Evolutionary conservation across 2,113 vertebrate genomes (phyloP).

Genomic region (Physeter macrocephalus): DNA sequence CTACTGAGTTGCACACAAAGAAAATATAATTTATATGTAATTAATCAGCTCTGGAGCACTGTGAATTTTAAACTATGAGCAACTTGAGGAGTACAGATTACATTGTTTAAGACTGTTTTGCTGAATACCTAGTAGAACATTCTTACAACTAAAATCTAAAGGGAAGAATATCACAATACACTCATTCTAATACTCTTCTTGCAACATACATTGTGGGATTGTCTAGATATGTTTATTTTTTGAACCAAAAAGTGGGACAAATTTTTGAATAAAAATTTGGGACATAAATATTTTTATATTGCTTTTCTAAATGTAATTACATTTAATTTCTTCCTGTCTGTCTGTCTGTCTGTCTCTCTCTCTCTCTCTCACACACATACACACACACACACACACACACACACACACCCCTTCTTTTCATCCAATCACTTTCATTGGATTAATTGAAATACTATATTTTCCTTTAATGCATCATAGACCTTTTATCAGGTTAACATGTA

Average conservation of each 20-base stretch:
- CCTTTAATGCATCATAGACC: background rate
- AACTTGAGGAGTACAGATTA: background rate
- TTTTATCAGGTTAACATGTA: background rate
- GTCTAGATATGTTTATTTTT: background rate
- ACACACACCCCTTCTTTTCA: background rate
- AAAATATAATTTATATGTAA: conserved; percentile 54
- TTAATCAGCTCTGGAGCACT: conserved; percentile 22
- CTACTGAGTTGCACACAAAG: conserved; percentile 19
- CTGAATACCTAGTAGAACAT: background rate
- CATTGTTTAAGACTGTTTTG: conserved; percentile 41
- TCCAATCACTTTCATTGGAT: background rate
- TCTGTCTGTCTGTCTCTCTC: accelerated
- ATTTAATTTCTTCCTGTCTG: background rate
- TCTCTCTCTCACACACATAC: too few relatives aligned
- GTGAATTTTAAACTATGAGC: conserved; percentile 36
- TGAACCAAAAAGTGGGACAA: background rate
- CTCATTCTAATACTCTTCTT: background rate
- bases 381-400: too few relatives aligned
- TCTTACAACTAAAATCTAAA: background rate
- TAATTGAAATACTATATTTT: background rate
- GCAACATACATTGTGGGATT: background rate
- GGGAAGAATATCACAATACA: background rate
- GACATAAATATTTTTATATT: background rate
- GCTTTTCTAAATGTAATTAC: background rate
- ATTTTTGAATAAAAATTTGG: background rate